These are phyloP conservation scores for Scomberomorus guttatus DNA, from an alignment of 2,797 vertebrate genomes.

Conservation along the genomic window DNA sequence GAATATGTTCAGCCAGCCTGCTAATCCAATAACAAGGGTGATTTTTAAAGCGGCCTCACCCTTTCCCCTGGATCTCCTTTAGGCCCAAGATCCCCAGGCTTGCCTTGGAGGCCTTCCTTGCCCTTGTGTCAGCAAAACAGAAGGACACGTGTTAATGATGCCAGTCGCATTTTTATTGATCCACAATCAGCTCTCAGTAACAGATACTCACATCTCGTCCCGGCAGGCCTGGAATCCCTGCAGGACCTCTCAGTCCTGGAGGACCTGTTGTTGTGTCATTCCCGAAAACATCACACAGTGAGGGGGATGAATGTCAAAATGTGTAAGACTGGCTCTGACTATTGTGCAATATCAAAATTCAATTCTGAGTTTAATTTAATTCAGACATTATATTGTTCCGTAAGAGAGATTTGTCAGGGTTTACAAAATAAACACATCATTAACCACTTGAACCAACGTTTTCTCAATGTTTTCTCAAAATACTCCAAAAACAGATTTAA, in stretches of 20 bases:
- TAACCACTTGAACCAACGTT: not conserved
- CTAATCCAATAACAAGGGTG: conserved; percentile 53
- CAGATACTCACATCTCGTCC: conserved; percentile 80
- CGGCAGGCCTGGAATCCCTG: conserved; percentile 84
- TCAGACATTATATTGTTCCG: conserved; percentile 5
- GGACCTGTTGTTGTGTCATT: conserved; percentile 72
- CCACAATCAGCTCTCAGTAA: not conserved
- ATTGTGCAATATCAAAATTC: conserved; percentile 13
- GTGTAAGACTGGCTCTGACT: conserved; percentile 1
- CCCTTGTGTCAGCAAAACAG: conserved; percentile 78
- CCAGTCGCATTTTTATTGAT: conserved; percentile 3
- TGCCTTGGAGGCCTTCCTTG: conserved; percentile 83
- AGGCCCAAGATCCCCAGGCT: conserved; percentile 79
- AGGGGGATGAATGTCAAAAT: conserved; percentile 1
- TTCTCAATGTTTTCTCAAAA: not conserved
- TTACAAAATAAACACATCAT: conserved; percentile 32
- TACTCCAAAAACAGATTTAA: not conserved
- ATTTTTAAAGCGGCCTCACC: conserved; percentile 77
- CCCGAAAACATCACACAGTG: conserved; percentile 18
- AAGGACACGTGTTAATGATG: conserved; percentile 4
- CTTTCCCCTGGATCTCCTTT: conserved; percentile 88
- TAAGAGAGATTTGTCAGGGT: conserved; percentile 12
- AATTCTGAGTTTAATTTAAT: conserved; percentile 13
- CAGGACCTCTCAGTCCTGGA: conserved; percentile 87
- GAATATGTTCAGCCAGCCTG: conserved; percentile 48